phyloP scores from a whole-genome alignment of 2,888 invertebrate species.

The Parnassius orleans region DNA sequence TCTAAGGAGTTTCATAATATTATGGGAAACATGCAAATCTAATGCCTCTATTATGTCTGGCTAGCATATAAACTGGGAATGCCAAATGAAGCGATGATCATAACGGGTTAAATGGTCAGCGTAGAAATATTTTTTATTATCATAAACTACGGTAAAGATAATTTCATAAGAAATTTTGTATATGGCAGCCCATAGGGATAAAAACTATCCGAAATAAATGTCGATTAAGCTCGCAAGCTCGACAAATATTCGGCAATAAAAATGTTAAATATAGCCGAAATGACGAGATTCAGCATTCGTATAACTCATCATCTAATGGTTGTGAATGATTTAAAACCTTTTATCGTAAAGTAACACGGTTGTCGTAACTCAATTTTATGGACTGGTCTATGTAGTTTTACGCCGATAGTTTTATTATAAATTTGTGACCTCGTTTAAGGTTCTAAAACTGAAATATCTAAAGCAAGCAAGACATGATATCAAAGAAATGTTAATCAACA shows the following conservation, averaged over 20 bases:
- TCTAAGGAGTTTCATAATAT: constrained; percentile 47
- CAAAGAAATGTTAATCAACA: constrained; percentile 40
- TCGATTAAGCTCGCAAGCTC: constrained; percentile 66
- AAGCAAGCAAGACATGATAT: constrained; percentile 42
- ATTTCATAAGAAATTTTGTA: constrained; percentile 56
- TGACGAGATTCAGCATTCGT: constrained; percentile 73
- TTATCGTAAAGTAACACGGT: constrained; percentile 77
- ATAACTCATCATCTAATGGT: constrained; percentile 80
- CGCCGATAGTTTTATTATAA: constrained; percentile 69
- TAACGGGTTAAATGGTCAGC: constrained; percentile 75
- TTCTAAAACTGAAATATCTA: constrained; percentile 54
- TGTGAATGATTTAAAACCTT: constrained; percentile 78
- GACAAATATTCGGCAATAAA: constrained; percentile 75
- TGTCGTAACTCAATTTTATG: constrained; percentile 78
- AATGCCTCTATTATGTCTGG: constrained; percentile 59
- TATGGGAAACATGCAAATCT: constrained; percentile 74
- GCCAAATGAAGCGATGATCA: constrained; percentile 76
- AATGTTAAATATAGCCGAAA: constrained; percentile 72
- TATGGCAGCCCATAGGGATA: constrained; percentile 48
- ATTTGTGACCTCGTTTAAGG: constrained; percentile 52
- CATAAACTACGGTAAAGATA: constrained; percentile 63
- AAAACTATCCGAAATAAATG: constrained; percentile 61
- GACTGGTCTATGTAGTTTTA: constrained; percentile 73
- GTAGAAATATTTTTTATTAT: constrained; percentile 71
- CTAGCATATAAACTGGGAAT: constrained; percentile 70